These are phyloP conservation scores for Netelia fuscicornis DNA, from an alignment of 2,888 invertebrate genomes.

Conservation along the genomic window DNA sequence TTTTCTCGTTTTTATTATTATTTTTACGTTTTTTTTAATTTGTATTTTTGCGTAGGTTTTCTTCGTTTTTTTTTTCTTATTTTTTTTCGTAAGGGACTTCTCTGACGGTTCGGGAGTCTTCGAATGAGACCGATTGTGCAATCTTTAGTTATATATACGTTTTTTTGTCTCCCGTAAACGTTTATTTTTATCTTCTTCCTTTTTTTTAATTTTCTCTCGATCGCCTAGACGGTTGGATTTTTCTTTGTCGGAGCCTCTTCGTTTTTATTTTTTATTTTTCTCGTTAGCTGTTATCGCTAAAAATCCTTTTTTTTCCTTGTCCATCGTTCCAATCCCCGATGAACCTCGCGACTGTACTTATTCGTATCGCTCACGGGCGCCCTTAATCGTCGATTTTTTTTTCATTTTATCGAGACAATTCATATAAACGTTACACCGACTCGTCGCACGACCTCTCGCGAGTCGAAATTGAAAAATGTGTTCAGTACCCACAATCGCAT, in stretches of 20 bases:
- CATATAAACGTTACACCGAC: not conserved
- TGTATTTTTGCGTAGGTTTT: slow-evolving; percentile 1
- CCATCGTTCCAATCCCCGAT: not conserved
- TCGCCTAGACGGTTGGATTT: slow-evolving; percentile 31
- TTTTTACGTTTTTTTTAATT: slow-evolving; percentile 9
- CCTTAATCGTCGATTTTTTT: slow-evolving; percentile 54
- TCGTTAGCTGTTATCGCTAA: slow-evolving; percentile 3
- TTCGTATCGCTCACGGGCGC: slow-evolving; percentile 42
- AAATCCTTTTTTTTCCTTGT: slow-evolving; percentile 10
- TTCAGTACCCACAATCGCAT: no score
- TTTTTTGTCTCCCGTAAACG: slow-evolving; percentile 18
- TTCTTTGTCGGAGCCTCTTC: not conserved
- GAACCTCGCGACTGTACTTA: slow-evolving; percentile 64
- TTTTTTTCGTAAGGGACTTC: slow-evolving; percentile 49
- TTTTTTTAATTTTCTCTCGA: slow-evolving; percentile 29
- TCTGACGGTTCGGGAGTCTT: slow-evolving; percentile 70
- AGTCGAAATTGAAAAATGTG: no score
- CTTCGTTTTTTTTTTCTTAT: not conserved
- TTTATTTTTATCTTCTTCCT: slow-evolving; percentile 9
- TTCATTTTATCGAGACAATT: slow-evolving; percentile 30
- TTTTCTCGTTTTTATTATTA: slow-evolving; percentile 30
- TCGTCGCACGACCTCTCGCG: no score
- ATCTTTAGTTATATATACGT: slow-evolving; percentile 73
- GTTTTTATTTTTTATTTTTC: slow-evolving; percentile 5
- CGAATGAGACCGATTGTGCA: slow-evolving; percentile 80